Evolutionary conservation across 2,113 vertebrate genomes (phyloP), one percentile per base, ranked within the genome.

Genomic region (Xenopus tropicalis): DNA sequence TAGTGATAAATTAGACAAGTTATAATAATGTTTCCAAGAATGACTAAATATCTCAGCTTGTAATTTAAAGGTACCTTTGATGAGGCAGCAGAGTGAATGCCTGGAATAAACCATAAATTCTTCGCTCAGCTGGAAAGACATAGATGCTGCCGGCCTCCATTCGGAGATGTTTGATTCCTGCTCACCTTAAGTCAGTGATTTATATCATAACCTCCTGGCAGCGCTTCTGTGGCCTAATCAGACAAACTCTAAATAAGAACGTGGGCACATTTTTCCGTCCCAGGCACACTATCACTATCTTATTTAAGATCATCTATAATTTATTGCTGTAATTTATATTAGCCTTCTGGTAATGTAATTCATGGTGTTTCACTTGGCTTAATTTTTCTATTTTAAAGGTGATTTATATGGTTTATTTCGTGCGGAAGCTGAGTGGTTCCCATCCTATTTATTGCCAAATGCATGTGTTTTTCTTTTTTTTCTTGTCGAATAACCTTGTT

Each of bases 251-350:
- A 83, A 77, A 85, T 83, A 81, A 85, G 87, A 74, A 87, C 83
- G 82, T 79, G 80, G 16, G 78, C 85, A 79, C 79, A 73, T 82
- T 83, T 84, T 80, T 81, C 80, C 78, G 69, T 84, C 82, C 81
- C 80, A 80, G 79, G 84, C 80, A 82, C 82, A 83, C 87, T 87
- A 83, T 81, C 66, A 24, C 58, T 86, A 77, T 81, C 43, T 61
- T 74, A 62, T 78, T 86, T 85, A 87, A 82, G 87, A 86, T 87
- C 86, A 86, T 78, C 85, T 73, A 64, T 74, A 70, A 81, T 78
- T 86, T 84, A 83, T 0, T 1, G 80, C 59, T 74, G 20, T 83
- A 80, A 86, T 81, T 77, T 81, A 86, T 87, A 83, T 80, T 69
- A 56, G 48, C 72, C 73, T 85, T 82, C 77, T 62, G 52, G 81